Evolutionary conservation across 2,797 vertebrate species (phyloP).

Genomic region (Aythya fuligula): DNA sequence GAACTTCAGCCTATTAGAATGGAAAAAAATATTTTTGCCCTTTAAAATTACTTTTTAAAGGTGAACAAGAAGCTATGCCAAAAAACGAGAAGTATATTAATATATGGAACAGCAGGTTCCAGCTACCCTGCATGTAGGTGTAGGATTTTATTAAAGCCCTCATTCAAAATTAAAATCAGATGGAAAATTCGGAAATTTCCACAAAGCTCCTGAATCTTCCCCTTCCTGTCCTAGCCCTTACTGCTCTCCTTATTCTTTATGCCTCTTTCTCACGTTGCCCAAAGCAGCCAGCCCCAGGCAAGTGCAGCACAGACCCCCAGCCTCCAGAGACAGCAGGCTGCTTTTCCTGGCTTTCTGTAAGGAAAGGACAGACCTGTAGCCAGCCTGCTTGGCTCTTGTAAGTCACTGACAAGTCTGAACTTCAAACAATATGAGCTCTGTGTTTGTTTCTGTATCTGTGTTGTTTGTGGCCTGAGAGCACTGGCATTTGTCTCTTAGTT

Average conservation of each 20-base stretch:
- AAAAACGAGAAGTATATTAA: background rate
- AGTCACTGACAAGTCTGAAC: background rate
- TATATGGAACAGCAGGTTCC: background rate
- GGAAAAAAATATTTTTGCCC: background rate
- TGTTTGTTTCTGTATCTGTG: background rate
- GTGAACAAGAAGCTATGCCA: background rate
- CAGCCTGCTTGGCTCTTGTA: background rate
- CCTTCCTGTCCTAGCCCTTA: background rate
- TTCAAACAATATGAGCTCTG: background rate
- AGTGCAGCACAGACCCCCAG: background rate
- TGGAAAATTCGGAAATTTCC: background rate
- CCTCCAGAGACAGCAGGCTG: background rate
- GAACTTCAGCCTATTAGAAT: background rate
- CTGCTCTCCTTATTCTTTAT: background rate
- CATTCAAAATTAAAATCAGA: background rate
- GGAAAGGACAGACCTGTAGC: background rate
- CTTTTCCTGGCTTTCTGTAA: background rate
- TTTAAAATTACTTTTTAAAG: background rate
- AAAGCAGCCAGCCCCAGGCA: background rate
- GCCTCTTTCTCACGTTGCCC: background rate
- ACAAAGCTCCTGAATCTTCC: background rate
- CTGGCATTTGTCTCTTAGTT: background rate
- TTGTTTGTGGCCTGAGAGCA: background rate
- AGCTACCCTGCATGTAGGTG: background rate
- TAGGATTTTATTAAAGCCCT: background rate